Percentiles rank a stretch among this genome's conserved stretches.
These are phyloP conservation scores for Mamestra configurata DNA, from an alignment of 1,140 invertebrate genomes.

Conservation along the genomic window DNA sequence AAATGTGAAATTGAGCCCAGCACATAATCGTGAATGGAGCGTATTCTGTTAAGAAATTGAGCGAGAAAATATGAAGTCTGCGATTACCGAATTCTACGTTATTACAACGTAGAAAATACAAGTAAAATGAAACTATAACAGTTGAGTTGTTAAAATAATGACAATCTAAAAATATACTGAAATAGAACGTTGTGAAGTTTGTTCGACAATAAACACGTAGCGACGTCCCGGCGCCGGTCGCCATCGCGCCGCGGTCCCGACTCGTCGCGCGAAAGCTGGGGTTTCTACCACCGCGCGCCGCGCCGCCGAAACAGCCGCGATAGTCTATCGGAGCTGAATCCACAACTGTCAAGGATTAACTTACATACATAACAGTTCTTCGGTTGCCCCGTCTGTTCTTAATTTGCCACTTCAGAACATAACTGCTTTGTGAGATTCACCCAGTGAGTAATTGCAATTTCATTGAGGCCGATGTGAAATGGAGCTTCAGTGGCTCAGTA, in stretches of 20 bases:
- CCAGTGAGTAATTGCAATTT: slow-evolving; percentile 40
- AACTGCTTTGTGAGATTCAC: slow-evolving; percentile 10
- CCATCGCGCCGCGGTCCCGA: slow-evolving; percentile 29
- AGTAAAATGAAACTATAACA: slow-evolving; percentile 4
- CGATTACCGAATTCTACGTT: background rate
- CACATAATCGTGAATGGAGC: background rate
- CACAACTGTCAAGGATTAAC: slow-evolving; percentile 49
- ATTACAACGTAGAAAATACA: background rate
- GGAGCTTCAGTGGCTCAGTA: background rate
- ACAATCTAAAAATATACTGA: slow-evolving; percentile 37
- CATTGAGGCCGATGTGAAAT: slow-evolving; percentile 17
- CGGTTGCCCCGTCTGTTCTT: slow-evolving; percentile 14
- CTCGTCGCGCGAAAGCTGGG: slow-evolving; percentile 40
- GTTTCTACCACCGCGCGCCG: slow-evolving; percentile 21
- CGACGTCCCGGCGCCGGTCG: slow-evolving; percentile 8
- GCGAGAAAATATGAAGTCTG: background rate
- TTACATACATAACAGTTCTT: slow-evolving; percentile 37
- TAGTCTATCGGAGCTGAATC: slow-evolving; percentile 46
- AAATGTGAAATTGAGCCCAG: background rate
- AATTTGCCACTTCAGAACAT: slow-evolving; percentile 38
- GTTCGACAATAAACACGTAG: slow-evolving; percentile 50
- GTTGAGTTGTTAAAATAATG: slow-evolving; percentile 25
- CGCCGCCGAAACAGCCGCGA: slow-evolving; percentile 22
- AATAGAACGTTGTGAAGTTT: slow-evolving; percentile 44
- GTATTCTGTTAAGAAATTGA: background rate